Percentiles rank a stretch among this genome's conserved stretches.
Evolutionary conservation across 2,797 vertebrate genomes (phyloP).

Genomic region (Oophaga sylvatica): DNA sequence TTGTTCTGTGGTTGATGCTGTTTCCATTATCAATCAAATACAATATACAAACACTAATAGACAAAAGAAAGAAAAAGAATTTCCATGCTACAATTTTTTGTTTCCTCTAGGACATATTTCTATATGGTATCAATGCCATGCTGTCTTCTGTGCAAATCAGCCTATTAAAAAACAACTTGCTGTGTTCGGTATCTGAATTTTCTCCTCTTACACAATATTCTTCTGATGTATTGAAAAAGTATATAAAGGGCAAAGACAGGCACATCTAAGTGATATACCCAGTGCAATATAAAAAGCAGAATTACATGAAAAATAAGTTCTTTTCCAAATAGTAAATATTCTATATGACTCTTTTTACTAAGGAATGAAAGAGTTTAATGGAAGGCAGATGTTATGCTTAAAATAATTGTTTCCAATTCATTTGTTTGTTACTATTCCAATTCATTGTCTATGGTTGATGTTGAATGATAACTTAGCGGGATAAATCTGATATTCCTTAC

Average conservation of each 20-base stretch:
- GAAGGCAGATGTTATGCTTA: neutral
- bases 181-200: constrained; percentile 32
- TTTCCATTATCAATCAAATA: constrained; percentile 24
- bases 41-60: constrained; percentile 22
- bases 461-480: neutral
- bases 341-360: neutral
- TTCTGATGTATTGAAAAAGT: constrained; percentile 1
- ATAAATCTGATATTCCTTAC: neutral
- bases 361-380: neutral
- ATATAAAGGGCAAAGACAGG: constrained; percentile 6
- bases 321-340: constrained; percentile 13
- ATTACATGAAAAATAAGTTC: neutral
- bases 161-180: constrained; percentile 50
- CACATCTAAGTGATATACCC: constrained; percentile 14
- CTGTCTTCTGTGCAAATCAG: constrained; percentile 40
- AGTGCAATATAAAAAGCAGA: neutral
- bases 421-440: neutral
- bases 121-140: constrained; percentile 20
- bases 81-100: constrained; percentile 16
- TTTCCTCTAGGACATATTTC: constrained; percentile 24
- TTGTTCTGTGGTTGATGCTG: constrained; percentile 11
- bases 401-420: neutral
- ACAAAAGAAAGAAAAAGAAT: constrained; percentile 31
- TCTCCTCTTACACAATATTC: constrained; percentile 15
- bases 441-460: neutral